These are phyloP conservation scores for Rhyacophila evoluta DNA, from an alignment of 2,888 invertebrate species.

Conservation along the genomic window DNA sequence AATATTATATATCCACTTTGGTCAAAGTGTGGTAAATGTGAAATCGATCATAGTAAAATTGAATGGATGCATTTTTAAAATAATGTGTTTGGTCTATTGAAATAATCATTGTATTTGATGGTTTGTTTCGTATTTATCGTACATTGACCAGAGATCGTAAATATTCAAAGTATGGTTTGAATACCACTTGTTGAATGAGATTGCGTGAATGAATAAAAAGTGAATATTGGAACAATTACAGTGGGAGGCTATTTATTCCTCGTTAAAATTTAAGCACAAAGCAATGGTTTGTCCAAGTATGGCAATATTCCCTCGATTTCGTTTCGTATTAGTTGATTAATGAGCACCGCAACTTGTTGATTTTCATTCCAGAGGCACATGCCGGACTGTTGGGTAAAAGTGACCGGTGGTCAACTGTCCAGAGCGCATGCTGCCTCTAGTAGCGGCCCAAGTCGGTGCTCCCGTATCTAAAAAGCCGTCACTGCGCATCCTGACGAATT, in stretches of 20 bases:
- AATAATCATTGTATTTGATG: too few relatives aligned
- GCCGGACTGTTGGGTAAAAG: constrained; percentile 69
- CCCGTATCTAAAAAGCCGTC: constrained; percentile 60
- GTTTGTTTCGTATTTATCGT: too few relatives aligned
- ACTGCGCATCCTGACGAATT: constrained; percentile 69
- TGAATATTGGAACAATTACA: constrained; percentile 65
- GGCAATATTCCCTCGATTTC: constrained; percentile 59
- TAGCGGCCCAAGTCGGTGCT: background rate
- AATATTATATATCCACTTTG: too few relatives aligned
- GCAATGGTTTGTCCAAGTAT: constrained; percentile 62
- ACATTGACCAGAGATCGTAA: too few relatives aligned
- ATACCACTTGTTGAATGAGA: background rate
- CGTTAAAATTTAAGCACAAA: constrained; percentile 44
- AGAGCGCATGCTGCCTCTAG: constrained; percentile 53
- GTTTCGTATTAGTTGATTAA: constrained; percentile 59
- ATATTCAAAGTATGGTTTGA: too few relatives aligned
- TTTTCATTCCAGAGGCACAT: constrained; percentile 72
- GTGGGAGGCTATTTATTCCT: constrained; percentile 1
- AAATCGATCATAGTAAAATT: too few relatives aligned
- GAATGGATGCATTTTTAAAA: too few relatives aligned
- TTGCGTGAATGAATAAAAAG: background rate
- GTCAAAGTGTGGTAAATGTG: too few relatives aligned
- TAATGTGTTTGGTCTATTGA: too few relatives aligned
- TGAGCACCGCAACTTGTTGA: constrained; percentile 68
- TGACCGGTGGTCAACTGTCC: constrained; percentile 51